Conservation (phyloP, 2,888 invertebrate genomes). For the Calameuta filiformis region DNA sequence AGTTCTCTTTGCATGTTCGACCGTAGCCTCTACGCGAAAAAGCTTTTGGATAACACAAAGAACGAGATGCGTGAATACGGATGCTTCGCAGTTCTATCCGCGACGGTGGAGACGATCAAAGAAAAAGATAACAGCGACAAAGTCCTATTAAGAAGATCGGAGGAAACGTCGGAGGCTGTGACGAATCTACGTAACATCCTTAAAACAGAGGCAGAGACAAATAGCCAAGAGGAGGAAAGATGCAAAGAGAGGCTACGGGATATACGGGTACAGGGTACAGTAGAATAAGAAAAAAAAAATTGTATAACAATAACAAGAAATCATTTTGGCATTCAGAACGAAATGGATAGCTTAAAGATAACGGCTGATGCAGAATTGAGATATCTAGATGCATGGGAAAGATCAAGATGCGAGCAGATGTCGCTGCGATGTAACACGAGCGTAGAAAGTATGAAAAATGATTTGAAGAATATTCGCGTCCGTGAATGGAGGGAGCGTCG, state of each 20-base stretch:
- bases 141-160: slow-evolving; percentile 30
- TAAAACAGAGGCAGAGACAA: slow-evolving; percentile 28
- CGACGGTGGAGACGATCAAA: slow-evolving; percentile 39
- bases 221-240: slow-evolving; percentile 31
- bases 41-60: slow-evolving; percentile 41
- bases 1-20: background rate
- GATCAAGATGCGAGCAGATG: slow-evolving; percentile 62
- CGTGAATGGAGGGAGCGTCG: slow-evolving; percentile 61
- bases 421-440: slow-evolving; percentile 43
- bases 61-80: slow-evolving; percentile 39
- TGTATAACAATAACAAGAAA: background rate
- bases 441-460: slow-evolving; percentile 48
- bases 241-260: slow-evolving; percentile 33
- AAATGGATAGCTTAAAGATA: slow-evolving; percentile 43
- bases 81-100: slow-evolving; percentile 38
- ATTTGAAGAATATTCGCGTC: slow-evolving; percentile 46
- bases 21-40: slow-evolving; percentile 39
- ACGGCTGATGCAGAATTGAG: slow-evolving; percentile 42
- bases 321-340: slow-evolving; percentile 33
- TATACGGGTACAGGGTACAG: slow-evolving; percentile 35
- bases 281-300: background rate
- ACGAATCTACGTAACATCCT: slow-evolving; percentile 31
- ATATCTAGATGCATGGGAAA: slow-evolving; percentile 58
- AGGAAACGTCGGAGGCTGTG: slow-evolving; percentile 27
- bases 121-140: slow-evolving; percentile 34